Evolutionary conservation across 2,797 vertebrate genomes (phyloP).

Genomic region (Discoglossus pictus): DNA sequence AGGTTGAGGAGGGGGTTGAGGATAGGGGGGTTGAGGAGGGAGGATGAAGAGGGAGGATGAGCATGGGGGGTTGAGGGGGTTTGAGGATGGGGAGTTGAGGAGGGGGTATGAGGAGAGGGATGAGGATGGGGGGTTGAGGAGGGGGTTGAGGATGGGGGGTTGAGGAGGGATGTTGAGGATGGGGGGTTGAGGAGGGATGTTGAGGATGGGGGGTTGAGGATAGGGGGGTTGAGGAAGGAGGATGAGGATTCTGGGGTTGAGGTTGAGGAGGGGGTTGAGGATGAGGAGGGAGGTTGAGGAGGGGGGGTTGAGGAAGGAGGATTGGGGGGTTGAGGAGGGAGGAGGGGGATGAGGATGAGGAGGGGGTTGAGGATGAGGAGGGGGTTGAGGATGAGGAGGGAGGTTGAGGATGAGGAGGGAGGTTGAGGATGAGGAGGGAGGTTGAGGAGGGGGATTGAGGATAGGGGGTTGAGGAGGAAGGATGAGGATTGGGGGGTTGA

Average conservation of each 20-base stretch:
- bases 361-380: background rate
- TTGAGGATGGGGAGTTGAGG: background rate
- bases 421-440: background rate
- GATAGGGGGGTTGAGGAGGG: background rate
- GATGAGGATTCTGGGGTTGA: background rate
- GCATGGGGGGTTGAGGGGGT: too few relatives aligned
- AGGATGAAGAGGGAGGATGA: background rate
- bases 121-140: background rate
- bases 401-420: too few relatives aligned
- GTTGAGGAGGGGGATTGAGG: too few relatives aligned
- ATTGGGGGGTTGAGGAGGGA: background rate
- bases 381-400: background rate
- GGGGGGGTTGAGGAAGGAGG: background rate
- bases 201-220: background rate
- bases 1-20: background rate
- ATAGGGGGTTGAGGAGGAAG: too few relatives aligned
- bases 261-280: background rate
- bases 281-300: background rate
- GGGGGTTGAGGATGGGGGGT: background rate
- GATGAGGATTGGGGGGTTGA: too few relatives aligned
- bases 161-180: too few relatives aligned
- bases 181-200: too few relatives aligned
- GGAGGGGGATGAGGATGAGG: background rate
- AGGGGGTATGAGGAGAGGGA: background rate
- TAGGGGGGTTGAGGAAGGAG: background rate